These are phyloP conservation scores for Brachionus rubens DNA, from an alignment of 1,140 invertebrate genomes.

Conservation along the genomic window DNA sequence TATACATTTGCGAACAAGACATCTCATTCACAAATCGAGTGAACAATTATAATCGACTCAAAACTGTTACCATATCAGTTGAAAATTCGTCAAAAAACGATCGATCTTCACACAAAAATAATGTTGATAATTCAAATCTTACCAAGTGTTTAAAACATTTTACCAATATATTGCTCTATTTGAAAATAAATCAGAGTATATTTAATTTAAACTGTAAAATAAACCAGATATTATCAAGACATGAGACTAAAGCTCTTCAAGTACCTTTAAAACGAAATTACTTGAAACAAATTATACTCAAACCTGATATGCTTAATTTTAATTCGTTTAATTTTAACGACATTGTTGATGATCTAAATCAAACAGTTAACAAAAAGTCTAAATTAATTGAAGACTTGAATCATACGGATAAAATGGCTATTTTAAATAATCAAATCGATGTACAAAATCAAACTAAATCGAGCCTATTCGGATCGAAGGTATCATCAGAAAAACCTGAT, in stretches of 20 bases:
- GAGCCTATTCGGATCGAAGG: background rate
- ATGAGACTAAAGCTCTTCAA: background rate
- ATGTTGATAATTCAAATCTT: background rate
- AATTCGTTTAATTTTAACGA: background rate
- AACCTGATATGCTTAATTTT: background rate
- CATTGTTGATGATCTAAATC: background rate
- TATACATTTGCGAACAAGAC: too few relatives aligned
- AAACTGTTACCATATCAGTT: too few relatives aligned
- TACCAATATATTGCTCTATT: background rate
- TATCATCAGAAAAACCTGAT: background rate
- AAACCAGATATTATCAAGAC: background rate
- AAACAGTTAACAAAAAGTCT: background rate
- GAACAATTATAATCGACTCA: too few relatives aligned
- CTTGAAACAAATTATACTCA: background rate
- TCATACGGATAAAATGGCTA: too few relatives aligned
- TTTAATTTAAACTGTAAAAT: background rate
- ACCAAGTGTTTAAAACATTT: background rate
- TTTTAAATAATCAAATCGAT: too few relatives aligned
- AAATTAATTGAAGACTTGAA: background rate
- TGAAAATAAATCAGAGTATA: slow-evolving; percentile 13
- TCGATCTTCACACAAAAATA: background rate
- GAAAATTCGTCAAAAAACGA: too few relatives aligned
- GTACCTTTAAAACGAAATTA: background rate
- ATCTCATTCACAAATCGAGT: too few relatives aligned
- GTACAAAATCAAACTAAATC: too few relatives aligned